Evolutionary conservation across 1,140 invertebrate species (phyloP).

Genomic region (Apis laboriosa): DNA sequence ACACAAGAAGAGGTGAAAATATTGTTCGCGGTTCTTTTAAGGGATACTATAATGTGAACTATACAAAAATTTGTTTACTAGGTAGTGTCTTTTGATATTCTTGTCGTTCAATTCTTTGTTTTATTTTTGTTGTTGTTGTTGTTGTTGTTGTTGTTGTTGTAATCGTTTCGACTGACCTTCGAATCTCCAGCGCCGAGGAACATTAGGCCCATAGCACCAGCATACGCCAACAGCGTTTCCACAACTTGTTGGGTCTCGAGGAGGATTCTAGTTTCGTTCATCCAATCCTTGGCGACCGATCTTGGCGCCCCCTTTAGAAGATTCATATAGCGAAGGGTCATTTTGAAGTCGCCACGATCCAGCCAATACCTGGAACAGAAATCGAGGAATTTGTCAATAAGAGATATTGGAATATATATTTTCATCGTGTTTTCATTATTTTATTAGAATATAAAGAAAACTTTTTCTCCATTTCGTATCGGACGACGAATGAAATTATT

Average conservation of each 20-base stretch:
- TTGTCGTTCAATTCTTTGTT: background rate
- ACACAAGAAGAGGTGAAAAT: background rate
- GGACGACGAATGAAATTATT: no score
- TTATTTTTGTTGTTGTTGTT: no score
- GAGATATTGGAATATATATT: no score
- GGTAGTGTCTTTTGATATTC: background rate
- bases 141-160: background rate
- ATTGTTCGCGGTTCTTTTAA: background rate
- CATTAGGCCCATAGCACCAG: constrained; percentile 86
- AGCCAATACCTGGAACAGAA: constrained; percentile 87
- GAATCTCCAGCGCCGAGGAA: constrained; percentile 80
- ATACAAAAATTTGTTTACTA: background rate
- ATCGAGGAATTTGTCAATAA: no score
- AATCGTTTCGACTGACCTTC: constrained; percentile 65
- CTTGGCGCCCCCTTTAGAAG: constrained; percentile 92
- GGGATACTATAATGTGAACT: background rate
- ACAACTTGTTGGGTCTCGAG: constrained; percentile 96
- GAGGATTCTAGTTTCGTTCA: constrained; percentile 90
- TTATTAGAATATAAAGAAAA: no score
- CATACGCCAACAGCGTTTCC: constrained; percentile 92
- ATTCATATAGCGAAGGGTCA: constrained; percentile 94
- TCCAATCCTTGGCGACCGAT: constrained; percentile 92
- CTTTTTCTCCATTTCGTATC: no score
- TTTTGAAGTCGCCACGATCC: constrained; percentile 91
- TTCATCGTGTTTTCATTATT: no score